phyloP scores from a whole-genome alignment of 2,797 vertebrate genomes.

The Chlorospingus semifuscus region DNA sequence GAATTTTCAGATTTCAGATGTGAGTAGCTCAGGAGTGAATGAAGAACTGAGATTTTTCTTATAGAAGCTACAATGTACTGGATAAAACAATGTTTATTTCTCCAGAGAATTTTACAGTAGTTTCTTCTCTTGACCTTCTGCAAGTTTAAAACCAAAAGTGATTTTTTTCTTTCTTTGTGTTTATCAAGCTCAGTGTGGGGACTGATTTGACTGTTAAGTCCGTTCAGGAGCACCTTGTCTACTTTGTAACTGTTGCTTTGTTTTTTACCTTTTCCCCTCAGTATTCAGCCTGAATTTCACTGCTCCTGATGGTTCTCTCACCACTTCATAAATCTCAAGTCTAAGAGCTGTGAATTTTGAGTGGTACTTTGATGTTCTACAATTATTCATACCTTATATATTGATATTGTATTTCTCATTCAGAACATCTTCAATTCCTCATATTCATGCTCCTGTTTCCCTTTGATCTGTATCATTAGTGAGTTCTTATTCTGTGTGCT shows the following conservation, averaged over 20 bases:
- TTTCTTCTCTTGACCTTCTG: neutral
- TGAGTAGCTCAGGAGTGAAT: neutral
- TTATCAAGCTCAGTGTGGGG: neutral
- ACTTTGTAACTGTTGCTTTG: neutral
- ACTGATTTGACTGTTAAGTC: neutral
- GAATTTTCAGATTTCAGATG: neutral
- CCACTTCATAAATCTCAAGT: neutral
- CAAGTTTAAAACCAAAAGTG: neutral
- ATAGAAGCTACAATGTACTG: neutral
- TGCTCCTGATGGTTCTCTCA: neutral
- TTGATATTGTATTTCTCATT: slow-evolving; percentile 31
- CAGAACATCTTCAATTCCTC: neutral
- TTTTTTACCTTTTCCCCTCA: neutral
- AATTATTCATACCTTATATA: neutral
- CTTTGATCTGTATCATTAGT: slow-evolving; percentile 33
- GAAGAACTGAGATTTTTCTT: neutral
- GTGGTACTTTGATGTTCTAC: slow-evolving; percentile 6
- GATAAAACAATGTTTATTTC: neutral
- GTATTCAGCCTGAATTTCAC: neutral
- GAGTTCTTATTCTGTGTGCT: neutral
- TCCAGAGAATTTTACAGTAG: neutral
- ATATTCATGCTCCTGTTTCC: neutral
- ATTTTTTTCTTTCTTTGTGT: neutral
- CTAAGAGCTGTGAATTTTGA: neutral
- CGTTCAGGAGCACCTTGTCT: neutral